Conservation (phyloP, 2,113 vertebrate species). For the Tyrannus savana region DNA sequence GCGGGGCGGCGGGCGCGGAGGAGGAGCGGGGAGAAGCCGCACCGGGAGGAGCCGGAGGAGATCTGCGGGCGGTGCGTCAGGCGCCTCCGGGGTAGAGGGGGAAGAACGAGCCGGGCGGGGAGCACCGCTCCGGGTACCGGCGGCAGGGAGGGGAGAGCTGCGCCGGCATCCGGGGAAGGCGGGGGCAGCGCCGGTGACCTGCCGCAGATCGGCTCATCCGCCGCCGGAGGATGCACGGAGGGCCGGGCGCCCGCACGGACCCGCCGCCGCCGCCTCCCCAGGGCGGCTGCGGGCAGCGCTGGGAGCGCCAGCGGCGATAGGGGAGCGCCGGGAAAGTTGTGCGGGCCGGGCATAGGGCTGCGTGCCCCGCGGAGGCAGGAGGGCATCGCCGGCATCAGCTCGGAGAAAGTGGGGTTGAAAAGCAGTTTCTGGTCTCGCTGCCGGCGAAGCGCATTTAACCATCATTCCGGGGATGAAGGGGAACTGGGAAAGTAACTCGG, state of each 20-base stretch:
- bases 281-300: background rate
- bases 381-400: background rate
- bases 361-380: background rate
- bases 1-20: background rate
- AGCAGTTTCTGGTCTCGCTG: background rate
- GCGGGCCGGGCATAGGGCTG: background rate
- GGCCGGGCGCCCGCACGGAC: background rate
- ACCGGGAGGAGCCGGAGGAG: constrained; percentile 20
- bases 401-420: background rate
- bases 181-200: background rate
- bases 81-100: background rate
- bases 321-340: constrained; percentile 1
- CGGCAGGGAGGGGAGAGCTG: background rate
- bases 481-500: constrained; percentile 23
- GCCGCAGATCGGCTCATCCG: background rate
- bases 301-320: background rate
- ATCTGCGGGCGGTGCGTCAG: constrained; percentile 9
- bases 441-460: background rate
- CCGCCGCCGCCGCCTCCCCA: background rate
- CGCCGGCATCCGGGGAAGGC: background rate
- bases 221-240: background rate
- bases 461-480: background rate
- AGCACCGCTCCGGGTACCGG: background rate
- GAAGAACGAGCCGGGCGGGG: background rate
- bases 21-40: background rate